A percentile compares a stretch with the other conserved stretches of the same genome.
Evolutionary conservation across 1,140 invertebrate genomes (phyloP).

Genomic region (Brevipalpus yothersi): DNA sequence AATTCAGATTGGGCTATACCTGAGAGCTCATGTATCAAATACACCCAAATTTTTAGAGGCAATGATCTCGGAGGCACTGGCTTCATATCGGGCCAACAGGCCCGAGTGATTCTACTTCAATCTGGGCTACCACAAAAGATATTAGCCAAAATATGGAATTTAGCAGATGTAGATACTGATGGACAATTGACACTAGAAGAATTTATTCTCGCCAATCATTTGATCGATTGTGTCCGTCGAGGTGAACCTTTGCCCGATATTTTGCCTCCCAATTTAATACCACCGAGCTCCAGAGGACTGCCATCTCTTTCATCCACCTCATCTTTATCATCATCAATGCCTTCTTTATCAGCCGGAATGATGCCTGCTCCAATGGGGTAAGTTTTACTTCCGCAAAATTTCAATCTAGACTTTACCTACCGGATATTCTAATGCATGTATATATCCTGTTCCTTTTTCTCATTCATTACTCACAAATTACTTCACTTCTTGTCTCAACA

Average conservation of each 20-base stretch:
- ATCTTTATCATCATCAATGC: background rate
- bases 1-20: constrained; percentile 18
- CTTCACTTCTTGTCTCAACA: too few species aligned
- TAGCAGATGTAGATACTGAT: constrained; percentile 25
- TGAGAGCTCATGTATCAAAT: constrained; percentile 23
- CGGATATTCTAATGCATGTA: too few species aligned
- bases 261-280: constrained; percentile 30
- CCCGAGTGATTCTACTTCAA: constrained; percentile 74
- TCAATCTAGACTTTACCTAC: too few species aligned
- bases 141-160: constrained; percentile 73
- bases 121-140: constrained; percentile 64
- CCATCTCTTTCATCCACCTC: background rate
- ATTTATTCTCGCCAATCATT: constrained; percentile 80
- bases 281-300: background rate
- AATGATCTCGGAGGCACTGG: background rate
- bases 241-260: constrained; percentile 46
- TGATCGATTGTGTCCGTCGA: constrained; percentile 40
- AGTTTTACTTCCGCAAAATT: too few species aligned
- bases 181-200: constrained; percentile 74
- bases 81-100: constrained; percentile 44
- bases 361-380: too few species aligned
- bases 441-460: too few species aligned
- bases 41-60: constrained; percentile 26
- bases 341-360: too few species aligned
- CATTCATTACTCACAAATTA: too few species aligned